A percentile compares a stretch with the other conserved stretches of the same genome.
phyloP scores from a whole-genome alignment of 2,797 vertebrate species.

The Streptopelia turtur region DNA sequence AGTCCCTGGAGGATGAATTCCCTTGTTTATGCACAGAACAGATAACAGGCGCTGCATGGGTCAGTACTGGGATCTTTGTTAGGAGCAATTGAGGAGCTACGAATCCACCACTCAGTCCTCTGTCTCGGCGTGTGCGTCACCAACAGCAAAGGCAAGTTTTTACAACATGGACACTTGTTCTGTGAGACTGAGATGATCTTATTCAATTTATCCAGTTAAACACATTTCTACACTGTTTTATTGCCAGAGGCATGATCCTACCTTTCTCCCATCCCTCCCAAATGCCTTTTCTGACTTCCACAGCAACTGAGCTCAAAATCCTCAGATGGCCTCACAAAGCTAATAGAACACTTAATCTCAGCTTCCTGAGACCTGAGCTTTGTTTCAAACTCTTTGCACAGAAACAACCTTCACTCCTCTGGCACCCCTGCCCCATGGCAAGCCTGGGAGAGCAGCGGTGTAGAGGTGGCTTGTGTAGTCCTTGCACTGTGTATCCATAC shows the following conservation, averaged over 20 bases:
- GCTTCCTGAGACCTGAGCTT: neutral
- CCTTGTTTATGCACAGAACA: constrained; percentile 42
- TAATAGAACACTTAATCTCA: neutral
- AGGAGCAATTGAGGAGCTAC: neutral
- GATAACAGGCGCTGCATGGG: neutral
- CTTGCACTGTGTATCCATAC: neutral
- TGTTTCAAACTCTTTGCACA: neutral
- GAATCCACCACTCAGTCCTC: neutral
- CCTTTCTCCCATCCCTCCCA: neutral
- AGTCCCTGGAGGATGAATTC: neutral
- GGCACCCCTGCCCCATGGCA: neutral
- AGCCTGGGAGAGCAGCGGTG: neutral
- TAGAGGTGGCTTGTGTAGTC: neutral
- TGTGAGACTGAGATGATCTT: neutral
- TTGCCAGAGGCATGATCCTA: neutral
- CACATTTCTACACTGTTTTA: neutral
- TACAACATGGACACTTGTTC: neutral
- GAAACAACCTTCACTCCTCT: neutral
- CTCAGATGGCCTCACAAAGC: neutral
- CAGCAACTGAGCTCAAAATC: neutral
- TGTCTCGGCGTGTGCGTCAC: fast-evolving
- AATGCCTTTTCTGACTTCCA: neutral
- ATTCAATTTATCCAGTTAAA: neutral
- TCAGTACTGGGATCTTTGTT: constrained; percentile 1
- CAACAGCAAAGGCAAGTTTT: neutral